Evolutionary conservation across 2,888 invertebrate genomes (phyloP).

Genomic region (Andrena chrysosceles): DNA sequence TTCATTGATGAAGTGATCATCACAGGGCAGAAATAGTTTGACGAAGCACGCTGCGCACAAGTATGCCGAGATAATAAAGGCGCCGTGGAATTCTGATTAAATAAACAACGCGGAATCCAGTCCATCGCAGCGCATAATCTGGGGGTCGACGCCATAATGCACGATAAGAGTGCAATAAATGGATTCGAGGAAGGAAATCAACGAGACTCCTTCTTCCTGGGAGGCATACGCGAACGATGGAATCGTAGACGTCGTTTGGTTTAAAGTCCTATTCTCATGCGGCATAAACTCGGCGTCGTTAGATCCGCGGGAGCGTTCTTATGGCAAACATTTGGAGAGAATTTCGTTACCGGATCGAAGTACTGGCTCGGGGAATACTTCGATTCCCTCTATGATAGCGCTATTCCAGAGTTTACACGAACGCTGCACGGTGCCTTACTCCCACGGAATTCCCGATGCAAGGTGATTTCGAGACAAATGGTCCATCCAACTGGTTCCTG

Average conservation of each 20-base stretch:
- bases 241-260: constrained; percentile 36
- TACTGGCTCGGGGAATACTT: constrained; percentile 28
- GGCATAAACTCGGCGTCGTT: constrained; percentile 48
- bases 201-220: constrained; percentile 2
- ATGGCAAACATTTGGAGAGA: constrained; percentile 43
- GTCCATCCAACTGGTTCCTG: background rate
- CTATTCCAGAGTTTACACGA: constrained; percentile 37
- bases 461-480: constrained; percentile 30
- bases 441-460: constrained; percentile 3
- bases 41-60: too few species aligned
- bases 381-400: constrained; percentile 45
- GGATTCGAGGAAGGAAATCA: constrained; percentile 2
- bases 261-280: constrained; percentile 55
- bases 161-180: constrained; percentile 26
- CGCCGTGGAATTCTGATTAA: background rate
- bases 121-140: constrained; percentile 1
- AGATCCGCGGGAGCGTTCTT: constrained; percentile 45
- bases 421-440: constrained; percentile 9
- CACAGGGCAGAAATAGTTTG: too few species aligned
- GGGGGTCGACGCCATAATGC: background rate
- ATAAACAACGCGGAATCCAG: background rate
- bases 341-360: constrained; percentile 47
- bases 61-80: background rate
- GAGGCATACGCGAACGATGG: constrained; percentile 5
- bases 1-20: too few species aligned